phyloP scores from a whole-genome alignment of 2,888 invertebrate genomes.

The Salpingus planirostris region DNA sequence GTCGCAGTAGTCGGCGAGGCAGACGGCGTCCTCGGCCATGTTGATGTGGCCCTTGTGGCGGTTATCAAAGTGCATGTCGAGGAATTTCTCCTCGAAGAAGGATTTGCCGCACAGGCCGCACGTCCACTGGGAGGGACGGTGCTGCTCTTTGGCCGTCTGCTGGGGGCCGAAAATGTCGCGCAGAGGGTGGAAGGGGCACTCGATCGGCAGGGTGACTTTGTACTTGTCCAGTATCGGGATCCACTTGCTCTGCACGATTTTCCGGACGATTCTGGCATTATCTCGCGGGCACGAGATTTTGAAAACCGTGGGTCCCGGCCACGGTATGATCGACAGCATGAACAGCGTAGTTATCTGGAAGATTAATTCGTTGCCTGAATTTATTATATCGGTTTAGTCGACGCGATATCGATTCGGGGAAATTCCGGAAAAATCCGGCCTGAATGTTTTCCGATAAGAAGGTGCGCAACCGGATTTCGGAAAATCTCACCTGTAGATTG shows the following conservation, averaged over 20 bases:
- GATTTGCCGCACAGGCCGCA: constrained; percentile 87
- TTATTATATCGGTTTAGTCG: too few relatives aligned
- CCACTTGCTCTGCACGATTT: constrained; percentile 86
- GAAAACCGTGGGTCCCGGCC: constrained; percentile 81
- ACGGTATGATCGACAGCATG: constrained; percentile 75
- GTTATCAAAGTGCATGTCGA: constrained; percentile 84
- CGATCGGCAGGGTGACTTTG: constrained; percentile 75
- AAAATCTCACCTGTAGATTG: constrained; percentile 65
- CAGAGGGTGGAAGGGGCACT: constrained; percentile 82
- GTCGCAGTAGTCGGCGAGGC: constrained; percentile 91
- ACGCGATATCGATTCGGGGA: constrained; percentile 8
- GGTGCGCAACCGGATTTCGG: neutral
- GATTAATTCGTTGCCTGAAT: too few relatives aligned
- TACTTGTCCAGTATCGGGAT: constrained; percentile 81
- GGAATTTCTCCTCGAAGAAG: constrained; percentile 79
- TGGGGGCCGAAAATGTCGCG: constrained; percentile 83
- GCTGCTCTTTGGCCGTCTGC: constrained; percentile 75
- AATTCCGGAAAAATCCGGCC: too few relatives aligned
- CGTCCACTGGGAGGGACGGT: constrained; percentile 82
- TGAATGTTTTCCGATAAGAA: too few relatives aligned
- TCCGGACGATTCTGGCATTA: constrained; percentile 79
- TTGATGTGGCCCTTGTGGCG: constrained; percentile 78
- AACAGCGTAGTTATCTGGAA: constrained; percentile 68
- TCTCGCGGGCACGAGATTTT: constrained; percentile 82
- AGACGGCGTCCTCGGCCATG: constrained; percentile 85